Conservation (phyloP, 2,113 vertebrate species). For the Varanus komodoensis region DNA sequence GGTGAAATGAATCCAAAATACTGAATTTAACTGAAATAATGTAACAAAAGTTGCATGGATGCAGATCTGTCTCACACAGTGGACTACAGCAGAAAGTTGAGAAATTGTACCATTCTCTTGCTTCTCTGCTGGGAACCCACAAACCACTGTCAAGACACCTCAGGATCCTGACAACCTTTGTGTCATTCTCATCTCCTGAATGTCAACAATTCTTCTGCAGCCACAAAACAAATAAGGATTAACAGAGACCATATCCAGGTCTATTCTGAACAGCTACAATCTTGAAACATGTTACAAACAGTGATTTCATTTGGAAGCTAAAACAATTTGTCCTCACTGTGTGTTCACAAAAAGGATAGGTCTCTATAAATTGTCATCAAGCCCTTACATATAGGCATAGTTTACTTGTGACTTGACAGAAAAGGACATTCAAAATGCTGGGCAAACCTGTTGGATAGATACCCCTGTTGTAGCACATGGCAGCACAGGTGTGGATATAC, state of each 20-base stretch:
- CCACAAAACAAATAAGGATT: constrained; percentile 54
- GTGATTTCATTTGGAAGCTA: constrained; percentile 29
- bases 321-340: constrained; percentile 29
- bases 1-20: constrained; percentile 75
- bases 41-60: constrained; percentile 7
- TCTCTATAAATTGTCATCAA: constrained; percentile 77
- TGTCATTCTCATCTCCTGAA: constrained; percentile 47
- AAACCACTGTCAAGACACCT: neutral
- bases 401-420: constrained; percentile 86
- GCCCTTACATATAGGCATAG: constrained; percentile 68
- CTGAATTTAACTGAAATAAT: constrained; percentile 38
- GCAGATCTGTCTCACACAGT: constrained; percentile 6
- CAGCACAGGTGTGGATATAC: neutral
- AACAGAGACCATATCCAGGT: constrained; percentile 78
- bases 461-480: neutral
- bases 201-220: constrained; percentile 58
- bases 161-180: neutral
- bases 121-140: neutral
- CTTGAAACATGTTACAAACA: constrained; percentile 19
- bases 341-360: constrained; percentile 73
- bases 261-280: constrained; percentile 55
- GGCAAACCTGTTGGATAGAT: neutral
- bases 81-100: constrained; percentile 1
- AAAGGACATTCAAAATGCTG: constrained; percentile 7
- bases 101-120: constrained; percentile 1